Conservation (phyloP, 2,113 vertebrate species). For the Phyllopteryx taeniolatus region DNA sequence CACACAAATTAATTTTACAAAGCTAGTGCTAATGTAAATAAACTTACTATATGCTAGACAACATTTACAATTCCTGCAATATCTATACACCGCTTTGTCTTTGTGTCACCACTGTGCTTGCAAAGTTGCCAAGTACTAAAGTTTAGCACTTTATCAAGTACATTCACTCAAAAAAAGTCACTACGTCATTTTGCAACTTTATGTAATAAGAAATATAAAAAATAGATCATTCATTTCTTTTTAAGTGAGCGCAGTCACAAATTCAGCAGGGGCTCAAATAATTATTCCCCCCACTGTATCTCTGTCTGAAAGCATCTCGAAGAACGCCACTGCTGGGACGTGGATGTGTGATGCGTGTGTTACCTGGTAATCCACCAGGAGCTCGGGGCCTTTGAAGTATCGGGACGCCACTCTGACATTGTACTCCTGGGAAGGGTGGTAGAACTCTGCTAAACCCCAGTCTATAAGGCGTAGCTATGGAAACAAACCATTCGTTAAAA, state of each 20-base stretch:
- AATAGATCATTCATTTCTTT: no score
- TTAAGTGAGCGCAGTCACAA: neutral
- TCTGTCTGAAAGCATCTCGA: neutral
- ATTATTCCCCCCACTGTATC: neutral
- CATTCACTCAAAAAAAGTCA: no score
- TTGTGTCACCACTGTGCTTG: neutral
- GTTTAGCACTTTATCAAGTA: no score
- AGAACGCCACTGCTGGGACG: neutral
- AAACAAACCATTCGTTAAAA: slow-evolving; percentile 25
- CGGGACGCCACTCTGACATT: slow-evolving; percentile 97
- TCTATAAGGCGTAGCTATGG: slow-evolving; percentile 93
- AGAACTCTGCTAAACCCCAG: slow-evolving; percentile 98
- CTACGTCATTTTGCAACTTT: no score
- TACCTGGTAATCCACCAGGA: slow-evolving; percentile 99
- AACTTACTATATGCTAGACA: neutral
- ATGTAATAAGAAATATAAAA: no score
- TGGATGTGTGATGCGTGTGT: slow-evolving; percentile 1
- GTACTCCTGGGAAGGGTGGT: slow-evolving; percentile 98
- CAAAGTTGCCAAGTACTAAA: no score
- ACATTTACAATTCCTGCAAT: neutral
- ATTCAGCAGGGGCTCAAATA: neutral
- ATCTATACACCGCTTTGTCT: neutral
- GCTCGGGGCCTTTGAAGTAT: slow-evolving; percentile 98
- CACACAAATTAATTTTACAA: neutral
- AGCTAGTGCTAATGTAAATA: neutral